phyloP scores from a whole-genome alignment of 2,888 invertebrate species.

The Caenorhabditis sp. region DNA sequence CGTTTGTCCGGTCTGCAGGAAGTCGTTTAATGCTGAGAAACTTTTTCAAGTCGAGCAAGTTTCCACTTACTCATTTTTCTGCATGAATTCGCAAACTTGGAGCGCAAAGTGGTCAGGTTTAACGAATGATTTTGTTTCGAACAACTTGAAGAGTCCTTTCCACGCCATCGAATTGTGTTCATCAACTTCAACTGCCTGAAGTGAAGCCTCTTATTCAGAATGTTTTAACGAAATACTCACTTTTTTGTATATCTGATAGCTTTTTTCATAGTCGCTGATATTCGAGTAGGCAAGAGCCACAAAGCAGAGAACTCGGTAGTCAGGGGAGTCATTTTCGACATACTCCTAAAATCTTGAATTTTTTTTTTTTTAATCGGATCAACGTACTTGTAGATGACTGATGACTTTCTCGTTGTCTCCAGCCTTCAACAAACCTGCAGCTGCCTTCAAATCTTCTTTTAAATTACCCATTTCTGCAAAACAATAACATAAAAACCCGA shows the following conservation, averaged over 20 bases:
- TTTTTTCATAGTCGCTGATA: slow-evolving; percentile 40
- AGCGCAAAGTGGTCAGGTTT: slow-evolving; percentile 51
- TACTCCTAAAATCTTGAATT: slow-evolving; percentile 47
- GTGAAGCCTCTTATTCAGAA: not conserved
- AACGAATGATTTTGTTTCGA: slow-evolving; percentile 38
- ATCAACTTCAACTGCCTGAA: slow-evolving; percentile 63
- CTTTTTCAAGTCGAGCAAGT: too few species aligned
- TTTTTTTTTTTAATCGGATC: slow-evolving; percentile 3
- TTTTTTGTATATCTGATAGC: slow-evolving; percentile 59
- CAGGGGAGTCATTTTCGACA: slow-evolving; percentile 43
- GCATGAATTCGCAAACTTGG: slow-evolving; percentile 54
- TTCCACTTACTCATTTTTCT: slow-evolving; percentile 50
- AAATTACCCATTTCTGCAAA: slow-evolving; percentile 56
- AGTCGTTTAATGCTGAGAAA: not conserved
- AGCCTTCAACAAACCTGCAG: slow-evolving; percentile 49
- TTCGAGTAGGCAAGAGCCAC: slow-evolving; percentile 66
- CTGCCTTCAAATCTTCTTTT: slow-evolving; percentile 67
- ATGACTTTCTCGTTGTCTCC: slow-evolving; percentile 62
- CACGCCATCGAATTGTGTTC: slow-evolving; percentile 54
- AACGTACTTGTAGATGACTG: slow-evolving; percentile 60
- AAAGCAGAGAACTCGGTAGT: slow-evolving; percentile 64
- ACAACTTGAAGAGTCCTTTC: slow-evolving; percentile 68
- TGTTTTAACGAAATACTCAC: not conserved
- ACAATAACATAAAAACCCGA: not conserved
- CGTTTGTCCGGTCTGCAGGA: slow-evolving; percentile 30